Percentiles rank a stretch among this genome's conserved stretches.
phyloP scores from a whole-genome alignment of 2,797 vertebrate species.

The Neoniphon sammara region DNA sequence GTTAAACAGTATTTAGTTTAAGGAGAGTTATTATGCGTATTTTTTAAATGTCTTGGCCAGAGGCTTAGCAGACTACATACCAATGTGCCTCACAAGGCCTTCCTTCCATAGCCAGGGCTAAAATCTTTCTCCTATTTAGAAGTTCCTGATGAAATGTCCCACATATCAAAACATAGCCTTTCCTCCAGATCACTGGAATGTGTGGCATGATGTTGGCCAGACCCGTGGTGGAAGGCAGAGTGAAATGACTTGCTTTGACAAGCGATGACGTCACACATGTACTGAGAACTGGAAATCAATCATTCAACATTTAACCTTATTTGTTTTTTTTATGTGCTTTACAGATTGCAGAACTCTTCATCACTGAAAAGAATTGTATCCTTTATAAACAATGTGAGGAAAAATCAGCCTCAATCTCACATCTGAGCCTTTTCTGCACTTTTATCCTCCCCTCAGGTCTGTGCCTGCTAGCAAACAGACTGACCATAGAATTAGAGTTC shows the following conservation, averaged over 20 bases:
- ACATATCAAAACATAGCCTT: conserved; percentile 72
- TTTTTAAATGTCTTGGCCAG: conserved; percentile 24
- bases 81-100: conserved; percentile 31
- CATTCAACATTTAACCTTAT: conserved; percentile 38
- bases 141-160: conserved; percentile 61
- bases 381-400: conserved; percentile 63
- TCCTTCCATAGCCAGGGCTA: conserved; percentile 34
- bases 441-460: conserved; percentile 4
- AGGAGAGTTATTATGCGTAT: conserved; percentile 1
- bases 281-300: conserved; percentile 21
- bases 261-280: conserved; percentile 30
- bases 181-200: conserved; percentile 67
- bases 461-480: conserved; percentile 16
- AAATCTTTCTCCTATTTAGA: conserved; percentile 40
- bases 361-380: conserved; percentile 87
- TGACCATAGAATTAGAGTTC: conserved; percentile 19
- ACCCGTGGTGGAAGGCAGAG: conserved; percentile 16
- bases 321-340: conserved; percentile 65
- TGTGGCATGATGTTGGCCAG: conserved; percentile 57
- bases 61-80: conserved; percentile 41
- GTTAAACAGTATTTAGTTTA: conserved; percentile 19
- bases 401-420: background rate
- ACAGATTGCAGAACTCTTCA: conserved; percentile 87
- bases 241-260: conserved; percentile 45
- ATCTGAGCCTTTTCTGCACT: conserved; percentile 7